Base-by-base conservation (phyloP, 2,888 invertebrate genomes). In the Cacoxenus indagator region DNA sequence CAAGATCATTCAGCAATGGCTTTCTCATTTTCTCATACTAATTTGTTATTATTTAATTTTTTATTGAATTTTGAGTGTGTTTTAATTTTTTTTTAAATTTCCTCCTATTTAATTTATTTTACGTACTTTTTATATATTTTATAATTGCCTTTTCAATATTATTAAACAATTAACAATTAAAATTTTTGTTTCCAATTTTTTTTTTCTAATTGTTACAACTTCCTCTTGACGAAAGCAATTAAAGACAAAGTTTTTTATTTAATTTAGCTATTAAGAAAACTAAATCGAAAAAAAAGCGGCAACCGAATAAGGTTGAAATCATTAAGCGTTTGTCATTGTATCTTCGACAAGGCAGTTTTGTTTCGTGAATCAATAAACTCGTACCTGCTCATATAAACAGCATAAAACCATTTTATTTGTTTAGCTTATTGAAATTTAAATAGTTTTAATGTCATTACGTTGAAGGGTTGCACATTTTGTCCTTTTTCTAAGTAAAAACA, bases 191-290 rank as follows among this genome's bases (percentile, higher is more conserved):
- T 26, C 11, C 24, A 54, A 22, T 8, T 55, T 55, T 19, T 55
- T 6, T 55, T 55, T 14, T 55, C 4, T 55, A 26, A 24, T 55
- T 55, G 4, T 26, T 19, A 59, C 9, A 22, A 54, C 59, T 59
- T 59, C 59, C 59, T 29, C 59, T 59, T 59, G 27, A 31, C 31
- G 31, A 59, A 31, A 19, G 37, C 59, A 19, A 59, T 59, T 59
- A 59, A 59, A 59, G 31, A 27, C 55, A n/a, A 55, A 55, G 27
- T 14, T 14, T 19, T 57, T 51, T 51, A 51, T 51, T 51, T 51
- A 9, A 51, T 51, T 51, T 51, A 17, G 22, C 14, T 24, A 37
- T 37, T 37, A 37, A 37, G n/a, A n/a, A n/a, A n/a, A n/a, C n/a
- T n/a, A n/a, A n/a, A n/a, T n/a, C n/a, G n/a, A n/a, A n/a, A n/a